Evolutionary conservation across 2,888 invertebrate genomes (phyloP).

Genomic region (Scaeva pyrastri): DNA sequence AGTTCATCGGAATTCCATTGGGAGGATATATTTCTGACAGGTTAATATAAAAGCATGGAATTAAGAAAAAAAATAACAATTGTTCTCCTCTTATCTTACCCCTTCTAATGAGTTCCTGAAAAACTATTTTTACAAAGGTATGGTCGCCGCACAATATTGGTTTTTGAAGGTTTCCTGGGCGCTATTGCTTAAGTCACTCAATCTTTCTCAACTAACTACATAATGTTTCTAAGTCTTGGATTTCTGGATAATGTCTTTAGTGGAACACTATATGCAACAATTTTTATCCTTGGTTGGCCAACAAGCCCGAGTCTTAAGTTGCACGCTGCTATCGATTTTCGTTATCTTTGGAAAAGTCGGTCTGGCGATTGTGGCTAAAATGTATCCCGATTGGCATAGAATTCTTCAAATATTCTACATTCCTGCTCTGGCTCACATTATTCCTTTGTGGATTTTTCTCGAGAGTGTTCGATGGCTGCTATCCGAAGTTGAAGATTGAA

Average conservation of each 20-base stretch:
- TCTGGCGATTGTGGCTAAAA: conserved; percentile 88
- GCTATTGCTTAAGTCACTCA: conserved; percentile 88
- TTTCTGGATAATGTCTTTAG: conserved; percentile 89
- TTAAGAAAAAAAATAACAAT: too few relatives aligned
- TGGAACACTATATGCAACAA: conserved; percentile 89
- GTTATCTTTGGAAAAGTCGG: conserved; percentile 89
- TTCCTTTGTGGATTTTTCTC: conserved; percentile 88
- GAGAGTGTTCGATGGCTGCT: conserved; percentile 92
- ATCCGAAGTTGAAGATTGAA: conserved; percentile 86
- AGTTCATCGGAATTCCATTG: conserved; percentile 89
- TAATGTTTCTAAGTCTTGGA: conserved; percentile 89
- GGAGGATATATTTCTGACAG: conserved; percentile 88
- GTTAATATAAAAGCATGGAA: conserved; percentile 80
- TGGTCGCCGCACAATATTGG: conserved; percentile 87
- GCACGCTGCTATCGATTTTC: conserved; percentile 88
- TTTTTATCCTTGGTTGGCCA: conserved; percentile 90
- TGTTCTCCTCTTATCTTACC: not conserved
- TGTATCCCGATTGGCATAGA: conserved; percentile 88
- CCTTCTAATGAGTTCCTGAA: not conserved
- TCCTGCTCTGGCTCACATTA: conserved; percentile 88
- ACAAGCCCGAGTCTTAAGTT: conserved; percentile 89
- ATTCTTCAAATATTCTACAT: conserved; percentile 87
- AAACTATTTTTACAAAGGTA: conserved; percentile 84
- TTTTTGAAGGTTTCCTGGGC: conserved; percentile 85
- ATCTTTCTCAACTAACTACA: conserved; percentile 88